These are phyloP conservation scores for Phoxinus dragarum DNA, from an alignment of 2,797 vertebrate genomes.

Conservation along the genomic window DNA sequence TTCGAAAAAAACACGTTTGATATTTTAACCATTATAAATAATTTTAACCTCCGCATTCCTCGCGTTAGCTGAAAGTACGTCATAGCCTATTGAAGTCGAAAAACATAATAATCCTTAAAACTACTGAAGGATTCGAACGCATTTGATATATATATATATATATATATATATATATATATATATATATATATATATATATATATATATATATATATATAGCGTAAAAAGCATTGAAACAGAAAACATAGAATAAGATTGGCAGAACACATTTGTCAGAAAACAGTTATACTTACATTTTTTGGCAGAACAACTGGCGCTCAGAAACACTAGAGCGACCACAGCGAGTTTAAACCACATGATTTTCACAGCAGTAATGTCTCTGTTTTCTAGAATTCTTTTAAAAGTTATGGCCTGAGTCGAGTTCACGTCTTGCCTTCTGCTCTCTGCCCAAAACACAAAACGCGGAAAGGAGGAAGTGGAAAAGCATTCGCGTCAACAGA, in stretches of 20 bases:
- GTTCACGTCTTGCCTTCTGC: background rate
- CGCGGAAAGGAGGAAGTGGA: fast-evolving
- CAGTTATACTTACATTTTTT: slow-evolving; percentile 41
- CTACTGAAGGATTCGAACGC: background rate
- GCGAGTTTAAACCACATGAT: slow-evolving; percentile 21
- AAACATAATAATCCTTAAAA: background rate
- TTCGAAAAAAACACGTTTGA: background rate
- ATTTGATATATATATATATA: background rate
- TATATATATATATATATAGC: too few species aligned
- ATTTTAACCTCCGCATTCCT: background rate
- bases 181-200: too few species aligned
- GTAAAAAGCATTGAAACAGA: background rate
- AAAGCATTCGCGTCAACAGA: background rate
- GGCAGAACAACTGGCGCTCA: slow-evolving; percentile 43
- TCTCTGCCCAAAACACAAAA: background rate
- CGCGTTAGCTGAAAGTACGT: background rate
- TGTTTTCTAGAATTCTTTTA: background rate
- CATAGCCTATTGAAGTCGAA: background rate
- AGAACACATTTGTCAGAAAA: too few species aligned
- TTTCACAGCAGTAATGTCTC: fast-evolving
- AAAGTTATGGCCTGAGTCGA: background rate
- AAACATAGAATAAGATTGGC: background rate
- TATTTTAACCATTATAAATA: background rate
- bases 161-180: too few species aligned
- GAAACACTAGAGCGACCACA: slow-evolving; percentile 7